These are phyloP conservation scores for Monopis laevigella DNA, from an alignment of 2,888 invertebrate genomes.

Conservation along the genomic window DNA sequence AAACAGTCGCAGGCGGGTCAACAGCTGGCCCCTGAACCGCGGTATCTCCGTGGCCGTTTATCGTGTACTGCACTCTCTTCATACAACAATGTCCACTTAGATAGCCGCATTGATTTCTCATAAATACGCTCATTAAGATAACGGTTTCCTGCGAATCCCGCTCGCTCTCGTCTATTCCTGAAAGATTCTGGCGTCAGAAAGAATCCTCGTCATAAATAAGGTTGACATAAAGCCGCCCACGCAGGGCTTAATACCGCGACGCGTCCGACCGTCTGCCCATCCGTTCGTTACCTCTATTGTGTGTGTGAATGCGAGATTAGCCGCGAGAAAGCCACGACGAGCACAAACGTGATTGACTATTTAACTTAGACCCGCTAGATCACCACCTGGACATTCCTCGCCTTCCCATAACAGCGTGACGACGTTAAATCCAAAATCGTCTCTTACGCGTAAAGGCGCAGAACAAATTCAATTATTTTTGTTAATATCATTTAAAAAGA, in stretches of 20 bases:
- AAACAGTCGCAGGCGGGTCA: neutral
- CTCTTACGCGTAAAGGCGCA: neutral
- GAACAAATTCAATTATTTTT: slow-evolving; percentile 12
- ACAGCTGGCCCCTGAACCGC: too few relatives aligned
- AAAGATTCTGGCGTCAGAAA: too few relatives aligned
- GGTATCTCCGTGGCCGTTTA: slow-evolving; percentile 35
- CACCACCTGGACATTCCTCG: neutral
- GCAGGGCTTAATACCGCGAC: slow-evolving; percentile 60
- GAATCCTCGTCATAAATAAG: slow-evolving; percentile 57
- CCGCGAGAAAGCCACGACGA: slow-evolving; percentile 56
- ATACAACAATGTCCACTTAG: too few relatives aligned
- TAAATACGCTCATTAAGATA: slow-evolving; percentile 58
- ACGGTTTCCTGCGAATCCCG: too few relatives aligned
- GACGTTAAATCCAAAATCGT: neutral
- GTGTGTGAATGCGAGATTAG: slow-evolving; percentile 59
- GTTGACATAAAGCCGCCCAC: slow-evolving; percentile 63
- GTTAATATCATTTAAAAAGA: slow-evolving; percentile 36
- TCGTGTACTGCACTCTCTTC: slow-evolving; percentile 47
- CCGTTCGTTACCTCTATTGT: slow-evolving; percentile 65
- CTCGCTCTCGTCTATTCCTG: too few relatives aligned
- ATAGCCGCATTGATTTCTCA: slow-evolving; percentile 20
- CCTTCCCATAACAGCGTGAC: neutral
- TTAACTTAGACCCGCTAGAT: slow-evolving; percentile 25
- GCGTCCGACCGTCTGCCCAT: slow-evolving; percentile 47
- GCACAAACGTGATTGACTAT: slow-evolving; percentile 60